These are phyloP conservation scores for Sander lucioperca DNA, from an alignment of 2,113 vertebrate species.

Conservation along the genomic window DNA sequence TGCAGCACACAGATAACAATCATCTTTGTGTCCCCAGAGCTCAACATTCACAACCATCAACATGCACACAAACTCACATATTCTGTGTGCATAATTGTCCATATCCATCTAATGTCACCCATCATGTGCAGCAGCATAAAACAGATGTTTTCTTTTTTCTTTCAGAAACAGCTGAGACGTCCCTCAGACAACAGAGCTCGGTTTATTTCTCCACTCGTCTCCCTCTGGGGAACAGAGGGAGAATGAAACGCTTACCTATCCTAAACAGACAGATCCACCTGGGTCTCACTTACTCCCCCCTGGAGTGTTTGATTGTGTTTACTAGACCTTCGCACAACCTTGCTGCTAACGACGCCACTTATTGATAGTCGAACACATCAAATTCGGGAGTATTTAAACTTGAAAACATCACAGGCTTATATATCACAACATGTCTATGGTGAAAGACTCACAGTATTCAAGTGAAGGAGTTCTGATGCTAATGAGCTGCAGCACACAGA, in stretches of 20 bases:
- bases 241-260: not conserved
- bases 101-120: not conserved
- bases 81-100: not conserved
- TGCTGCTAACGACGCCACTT: not conserved
- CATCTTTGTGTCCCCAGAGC: not conserved
- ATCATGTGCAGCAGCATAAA: not conserved
- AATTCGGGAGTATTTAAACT: too few relatives aligned
- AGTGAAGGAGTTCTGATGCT: not conserved
- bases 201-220: slow-evolving; percentile 6
- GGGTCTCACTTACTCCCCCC: too few relatives aligned
- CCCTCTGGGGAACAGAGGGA: slow-evolving; percentile 5
- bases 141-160: not conserved
- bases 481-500: slow-evolving; percentile 2
- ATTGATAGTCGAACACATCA: too few relatives aligned
- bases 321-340: slow-evolving; percentile 48
- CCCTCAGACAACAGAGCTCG: not conserved
- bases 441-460: not conserved
- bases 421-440: not conserved
- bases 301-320: slow-evolving; percentile 16
- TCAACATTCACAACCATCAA: not conserved
- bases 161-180: not conserved
- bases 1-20: not conserved
- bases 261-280: slow-evolving; percentile 22
- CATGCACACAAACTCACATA: not conserved
- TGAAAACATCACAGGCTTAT: too few relatives aligned